Evolutionary conservation across 2,113 vertebrate species (phyloP), one percentile per base, ranked within the genome.

Genomic region (Rhizomys pruinosus): DNA sequence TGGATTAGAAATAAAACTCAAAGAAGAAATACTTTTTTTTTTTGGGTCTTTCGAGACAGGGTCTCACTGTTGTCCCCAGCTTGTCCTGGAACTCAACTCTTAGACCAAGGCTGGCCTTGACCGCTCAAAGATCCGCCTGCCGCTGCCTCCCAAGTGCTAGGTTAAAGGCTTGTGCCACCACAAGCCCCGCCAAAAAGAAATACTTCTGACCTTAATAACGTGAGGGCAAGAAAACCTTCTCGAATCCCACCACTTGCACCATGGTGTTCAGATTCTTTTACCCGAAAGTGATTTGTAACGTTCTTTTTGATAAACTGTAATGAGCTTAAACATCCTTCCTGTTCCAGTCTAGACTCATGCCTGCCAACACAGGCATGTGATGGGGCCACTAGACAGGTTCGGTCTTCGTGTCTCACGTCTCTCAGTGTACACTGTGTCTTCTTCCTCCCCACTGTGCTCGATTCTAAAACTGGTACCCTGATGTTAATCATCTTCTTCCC

Each of bases 301-400:
- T 89, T 61, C 64, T 22, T 90, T 85, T 80, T 1, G 29, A 78
- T 91, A 68, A 82, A 37, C 47, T 52, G 25, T 63, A 23, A 61
- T 42, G 82, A 63, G 92, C 32, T 77, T 39, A 84, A 63, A 25
- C 0, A 2, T 52, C 55, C 66, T 94, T 94, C 94, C 86, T 89
- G 71, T 72, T 52, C 81, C 55, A 79, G 84, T 13, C 1, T 12
- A 25, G 37, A 13, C 66, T 64, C 10, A 1, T 29, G 93, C 64
- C 17, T 34, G 79, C 74, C 92, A n/a, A 7, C 3, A 52, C 71
- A 61, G 71, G 76, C 64, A 27, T 87, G 92, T 11, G 81, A 68
- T 25, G 17, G 9, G 82, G 12, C 44, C 0, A 0, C 0, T 1
- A 19, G 37, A 72, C 20, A 44, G 27, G 64, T 3, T 25, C n/a